Evolutionary conservation across 2,113 vertebrate genomes (phyloP).

Genomic region (Coreoperca whiteheadi): DNA sequence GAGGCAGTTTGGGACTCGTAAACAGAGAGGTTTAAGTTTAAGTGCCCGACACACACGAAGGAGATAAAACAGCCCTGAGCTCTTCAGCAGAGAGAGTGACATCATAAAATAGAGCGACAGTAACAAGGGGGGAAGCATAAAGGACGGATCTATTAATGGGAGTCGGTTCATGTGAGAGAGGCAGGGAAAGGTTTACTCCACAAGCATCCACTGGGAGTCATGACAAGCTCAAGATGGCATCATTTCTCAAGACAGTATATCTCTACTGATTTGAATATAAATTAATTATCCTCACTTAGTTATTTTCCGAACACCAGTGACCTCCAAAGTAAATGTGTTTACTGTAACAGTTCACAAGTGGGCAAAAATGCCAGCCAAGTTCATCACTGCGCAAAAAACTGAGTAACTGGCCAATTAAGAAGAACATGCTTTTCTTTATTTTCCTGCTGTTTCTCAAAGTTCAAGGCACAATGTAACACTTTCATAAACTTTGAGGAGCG

Average conservation of each 20-base stretch:
- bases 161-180: constrained; percentile 64
- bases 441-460: neutral
- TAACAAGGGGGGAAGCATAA: constrained; percentile 82
- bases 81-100: constrained; percentile 77
- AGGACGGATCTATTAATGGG: constrained; percentile 79
- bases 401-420: neutral
- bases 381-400: neutral
- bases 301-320: constrained; percentile 13
- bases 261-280: constrained; percentile 39
- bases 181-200: constrained; percentile 63
- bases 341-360: neutral
- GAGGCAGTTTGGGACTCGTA: constrained; percentile 79
- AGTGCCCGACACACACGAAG: constrained; percentile 76
- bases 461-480: neutral
- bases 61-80: constrained; percentile 78
- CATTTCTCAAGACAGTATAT: constrained; percentile 41
- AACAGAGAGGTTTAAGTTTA: constrained; percentile 81
- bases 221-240: constrained; percentile 50
- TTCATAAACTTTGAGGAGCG: neutral
- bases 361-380: neutral
- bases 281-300: constrained; percentile 46
- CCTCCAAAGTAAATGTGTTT: constrained; percentile 15
- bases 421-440: neutral
- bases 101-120: constrained; percentile 78
- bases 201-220: constrained; percentile 54